Base-by-base conservation (phyloP, 2,888 invertebrate species). In the Nymphalis polychloros region DNA sequence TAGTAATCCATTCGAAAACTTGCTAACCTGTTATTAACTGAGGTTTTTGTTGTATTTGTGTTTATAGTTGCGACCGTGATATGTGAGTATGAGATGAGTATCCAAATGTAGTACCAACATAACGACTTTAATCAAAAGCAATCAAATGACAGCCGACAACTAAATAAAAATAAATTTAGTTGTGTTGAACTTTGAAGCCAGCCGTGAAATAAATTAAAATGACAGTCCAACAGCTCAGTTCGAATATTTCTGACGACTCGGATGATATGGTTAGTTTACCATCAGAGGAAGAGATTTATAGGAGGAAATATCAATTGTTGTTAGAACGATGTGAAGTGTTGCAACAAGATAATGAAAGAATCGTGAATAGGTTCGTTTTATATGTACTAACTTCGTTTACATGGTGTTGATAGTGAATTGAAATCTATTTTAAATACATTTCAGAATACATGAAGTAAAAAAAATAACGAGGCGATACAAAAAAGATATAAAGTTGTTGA, bases 261-360 rank as follows among this genome's bases (percentile, higher is more conserved):
- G 91, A 92, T 87, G 92, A 92, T 90, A 92, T 91, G 91, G 92
- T 91, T 81, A 92, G 92, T 79, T 88, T 90, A 87, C 90, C 91
- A 78, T 87, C 90, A 66, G 95, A 95, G 81, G 94, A 94, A 76
- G 95, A 95, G 82, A 91, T 95, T 82, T 95, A 96, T 83, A 95
- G 95, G 79, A 94, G 94, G 83, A 96, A 96, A 89, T 96, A 95
- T 84, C 95, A 95, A 84, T 87, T 96, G 77, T 86, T 96, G 68
- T 85, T 95, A 73, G 95, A 96, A 83, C 94, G 95, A 93, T 96
- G 96, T 86, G 95, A 95, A 88, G 94, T 95, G 76, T 90, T 96
- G 75, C 96, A 96, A 82, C 95, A 96, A 93, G 95, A 96, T 81
- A 96, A 96, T 85, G 96, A 96, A 84, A 93, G 95, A 85, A 90